A percentile compares a stretch with the other conserved stretches of the same genome.
These are phyloP conservation scores for Tetropium fuscum DNA, from an alignment of 2,888 invertebrate species.

Conservation along the genomic window DNA sequence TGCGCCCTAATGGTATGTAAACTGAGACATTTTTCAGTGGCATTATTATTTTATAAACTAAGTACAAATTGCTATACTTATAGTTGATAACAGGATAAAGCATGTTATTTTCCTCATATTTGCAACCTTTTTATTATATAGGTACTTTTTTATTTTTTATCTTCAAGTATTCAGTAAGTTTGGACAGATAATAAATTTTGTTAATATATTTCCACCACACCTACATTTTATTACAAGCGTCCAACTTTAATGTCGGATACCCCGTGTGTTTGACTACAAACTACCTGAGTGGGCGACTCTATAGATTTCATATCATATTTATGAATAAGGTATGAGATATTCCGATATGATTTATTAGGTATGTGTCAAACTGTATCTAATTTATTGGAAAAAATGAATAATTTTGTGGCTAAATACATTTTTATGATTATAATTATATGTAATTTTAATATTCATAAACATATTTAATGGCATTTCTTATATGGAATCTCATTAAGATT, in stretches of 20 bases:
- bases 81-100: slow-evolving; percentile 56
- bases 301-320: slow-evolving; percentile 58
- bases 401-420: slow-evolving; percentile 46
- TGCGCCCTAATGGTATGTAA: slow-evolving; percentile 34
- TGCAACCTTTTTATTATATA: slow-evolving; percentile 55
- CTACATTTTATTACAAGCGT: slow-evolving; percentile 57
- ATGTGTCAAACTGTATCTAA: slow-evolving; percentile 56
- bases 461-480: slow-evolving; percentile 30
- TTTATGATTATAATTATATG: slow-evolving; percentile 47
- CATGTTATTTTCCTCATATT: slow-evolving; percentile 60
- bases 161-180: slow-evolving; percentile 50
- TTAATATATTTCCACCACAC: slow-evolving; percentile 59
- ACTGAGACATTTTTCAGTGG: slow-evolving; percentile 58
- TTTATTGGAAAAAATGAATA: slow-evolving; percentile 54
- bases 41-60: slow-evolving; percentile 60
- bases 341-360: slow-evolving; percentile 57
- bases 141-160: slow-evolving; percentile 42
- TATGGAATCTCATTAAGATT: slow-evolving; percentile 28
- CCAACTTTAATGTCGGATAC: slow-evolving; percentile 37
- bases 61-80: slow-evolving; percentile 62
- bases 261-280: slow-evolving; percentile 19
- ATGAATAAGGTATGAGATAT: slow-evolving; percentile 56
- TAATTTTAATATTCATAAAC: slow-evolving; percentile 42
- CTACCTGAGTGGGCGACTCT: slow-evolving; percentile 43
- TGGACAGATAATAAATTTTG: slow-evolving; percentile 59